These are phyloP conservation scores for Capreolus pygargus DNA, from an alignment of 2,113 vertebrate genomes.

Conservation along the genomic window DNA sequence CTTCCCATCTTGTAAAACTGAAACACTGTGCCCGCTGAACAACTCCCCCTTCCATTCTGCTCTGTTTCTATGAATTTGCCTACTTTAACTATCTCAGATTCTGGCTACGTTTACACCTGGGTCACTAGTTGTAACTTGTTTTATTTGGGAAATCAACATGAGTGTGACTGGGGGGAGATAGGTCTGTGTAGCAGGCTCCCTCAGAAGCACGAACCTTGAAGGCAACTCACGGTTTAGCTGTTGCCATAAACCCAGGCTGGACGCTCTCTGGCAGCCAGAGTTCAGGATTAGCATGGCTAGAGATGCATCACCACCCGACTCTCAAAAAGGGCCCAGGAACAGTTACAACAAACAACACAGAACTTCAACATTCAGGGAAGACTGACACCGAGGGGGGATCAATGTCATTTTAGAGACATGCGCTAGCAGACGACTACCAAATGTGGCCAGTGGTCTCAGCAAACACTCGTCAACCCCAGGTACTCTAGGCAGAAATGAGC, in stretches of 20 bases:
- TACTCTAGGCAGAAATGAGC: background rate
- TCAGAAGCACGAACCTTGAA: background rate
- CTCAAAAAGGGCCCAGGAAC: background rate
- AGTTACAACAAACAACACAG: background rate
- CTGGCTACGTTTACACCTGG: background rate
- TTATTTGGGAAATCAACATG: background rate
- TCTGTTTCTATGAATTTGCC: background rate
- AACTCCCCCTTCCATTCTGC: background rate
- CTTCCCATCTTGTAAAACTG: background rate
- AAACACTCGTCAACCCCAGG: background rate
- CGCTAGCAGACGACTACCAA: too few species aligned
- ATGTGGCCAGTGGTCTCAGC: background rate
- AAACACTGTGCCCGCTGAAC: background rate
- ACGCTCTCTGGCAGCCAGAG: background rate
- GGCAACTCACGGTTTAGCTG: background rate
- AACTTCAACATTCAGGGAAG: background rate
- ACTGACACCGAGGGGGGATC: background rate
- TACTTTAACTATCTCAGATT: background rate
- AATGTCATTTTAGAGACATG: rapidly evolving
- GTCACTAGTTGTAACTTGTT: background rate
- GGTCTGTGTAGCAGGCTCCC: background rate
- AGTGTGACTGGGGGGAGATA: too few species aligned
- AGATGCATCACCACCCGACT: background rate
- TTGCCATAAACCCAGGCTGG: background rate
- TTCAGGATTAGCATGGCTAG: background rate